Evolutionary conservation across 2,888 invertebrate species (phyloP), one percentile per base, ranked within the genome.

Genomic region (Xestobium rufovillosum): DNA sequence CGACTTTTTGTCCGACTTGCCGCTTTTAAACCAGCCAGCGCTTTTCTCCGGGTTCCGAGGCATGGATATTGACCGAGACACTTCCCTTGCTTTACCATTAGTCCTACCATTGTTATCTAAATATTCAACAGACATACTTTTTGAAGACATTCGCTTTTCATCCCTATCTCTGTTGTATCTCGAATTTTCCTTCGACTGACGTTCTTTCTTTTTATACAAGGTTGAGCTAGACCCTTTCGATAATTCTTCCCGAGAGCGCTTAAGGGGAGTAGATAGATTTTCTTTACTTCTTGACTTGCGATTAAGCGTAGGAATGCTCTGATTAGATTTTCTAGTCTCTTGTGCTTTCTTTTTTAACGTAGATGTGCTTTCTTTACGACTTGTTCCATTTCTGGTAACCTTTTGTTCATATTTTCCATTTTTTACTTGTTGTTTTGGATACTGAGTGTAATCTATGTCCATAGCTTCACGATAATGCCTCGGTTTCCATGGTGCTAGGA

Each of bases 401-500:
- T 52, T 57, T 42, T 64, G 62, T 48, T 63, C 60, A 52, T 60
- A 63, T 49, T 70, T 66, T 55, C 66, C 49, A 57, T 67, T 60
- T 44, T 60, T 60, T 26, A 56, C 50, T 33, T 53, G 67, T 40
- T 61, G 66, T 51, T 69, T 65, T 36, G 65, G 69, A 53, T 74
- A 70, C 53, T 84, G 83, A 9, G 81, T 81, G 65, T 85, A 85
- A 58, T 85, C 83, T 14, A 85, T 82, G 65, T 86, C 85, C 56
- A 79, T 76, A 35, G 76, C 77, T 51, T 85, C 85, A 53, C 72
- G 72, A 54, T 77, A 73, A 54, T 82, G 79, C 45, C 78, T 74
- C 2, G 88, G 87, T 41, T 79, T 80, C 87, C 87, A 88, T 3
- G 88, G 88, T 0, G 88, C 85, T 56, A 87, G 72, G 49, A 88